Percentiles rank a stretch among this genome's conserved stretches.
phyloP scores from a whole-genome alignment of 2,113 vertebrate genomes.

The Sterrhoptilus dennistouni region DNA sequence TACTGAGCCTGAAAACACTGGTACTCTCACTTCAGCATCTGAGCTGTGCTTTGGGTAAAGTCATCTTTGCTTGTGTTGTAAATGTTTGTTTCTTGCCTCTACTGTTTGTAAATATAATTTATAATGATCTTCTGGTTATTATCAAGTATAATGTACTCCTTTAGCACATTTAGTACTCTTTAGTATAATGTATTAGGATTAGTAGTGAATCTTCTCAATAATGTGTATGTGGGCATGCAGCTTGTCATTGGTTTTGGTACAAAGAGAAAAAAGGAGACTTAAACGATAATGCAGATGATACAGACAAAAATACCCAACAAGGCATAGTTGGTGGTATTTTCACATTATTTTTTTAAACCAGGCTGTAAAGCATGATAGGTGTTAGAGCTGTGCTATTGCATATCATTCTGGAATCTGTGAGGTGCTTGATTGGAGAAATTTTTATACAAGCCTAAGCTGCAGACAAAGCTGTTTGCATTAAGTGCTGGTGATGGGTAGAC shows the following conservation, averaged over 20 bases:
- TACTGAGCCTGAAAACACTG: neutral
- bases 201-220: neutral
- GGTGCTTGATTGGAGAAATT: conserved; percentile 35
- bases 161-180: neutral
- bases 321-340: conserved; percentile 58
- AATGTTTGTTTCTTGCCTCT: conserved; percentile 2
- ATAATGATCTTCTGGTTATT: conserved; percentile 42
- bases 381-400: conserved; percentile 48
- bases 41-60: neutral
- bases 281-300: neutral
- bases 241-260: neutral
- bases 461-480: conserved; percentile 21
- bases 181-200: conserved; percentile 14
- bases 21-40: neutral
- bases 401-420: conserved; percentile 28
- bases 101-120: conserved; percentile 43
- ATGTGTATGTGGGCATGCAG: neutral
- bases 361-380: conserved; percentile 32
- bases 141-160: neutral
- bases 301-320: neutral
- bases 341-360: conserved; percentile 26
- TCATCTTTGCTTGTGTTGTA: neutral
- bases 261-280: neutral
- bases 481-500: neutral
- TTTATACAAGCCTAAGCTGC: conserved; percentile 13